These are phyloP conservation scores for Platorchestia sp. DNA, from an alignment of 1,140 invertebrate genomes.

Conservation along the genomic window DNA sequence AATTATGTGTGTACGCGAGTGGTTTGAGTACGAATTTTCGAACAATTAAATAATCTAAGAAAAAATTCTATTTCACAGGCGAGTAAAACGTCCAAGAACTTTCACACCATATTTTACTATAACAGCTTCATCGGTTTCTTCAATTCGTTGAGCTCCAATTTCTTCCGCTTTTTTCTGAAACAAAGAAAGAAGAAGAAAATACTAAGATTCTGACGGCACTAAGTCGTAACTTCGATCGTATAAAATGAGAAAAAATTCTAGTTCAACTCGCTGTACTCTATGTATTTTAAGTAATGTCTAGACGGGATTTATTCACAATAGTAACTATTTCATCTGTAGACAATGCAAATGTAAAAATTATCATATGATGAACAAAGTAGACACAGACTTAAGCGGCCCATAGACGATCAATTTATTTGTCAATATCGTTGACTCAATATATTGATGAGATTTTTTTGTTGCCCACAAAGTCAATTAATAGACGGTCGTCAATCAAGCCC, in stretches of 20 bases:
- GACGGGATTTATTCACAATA: not conserved
- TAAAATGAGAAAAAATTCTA: not conserved
- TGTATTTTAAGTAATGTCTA: not conserved
- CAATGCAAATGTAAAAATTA: not conserved
- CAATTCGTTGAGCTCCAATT: not conserved
- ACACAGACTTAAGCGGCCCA: not conserved
- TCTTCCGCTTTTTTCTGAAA: constrained; percentile 21
- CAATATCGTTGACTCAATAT: no score
- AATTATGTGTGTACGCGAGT: no score
- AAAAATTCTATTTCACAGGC: not conserved
- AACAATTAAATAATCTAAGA: not conserved
- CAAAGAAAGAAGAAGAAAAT: not conserved
- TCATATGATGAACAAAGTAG: not conserved
- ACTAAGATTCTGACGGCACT: not conserved
- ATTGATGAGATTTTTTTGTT: no score
- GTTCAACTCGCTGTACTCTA: not conserved
- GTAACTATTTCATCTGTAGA: not conserved
- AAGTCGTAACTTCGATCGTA: not conserved
- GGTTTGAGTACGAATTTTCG: no score
- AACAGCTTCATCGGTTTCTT: not conserved
- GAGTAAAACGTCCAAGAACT: not conserved
- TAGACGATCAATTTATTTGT: no score
- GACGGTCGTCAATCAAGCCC: no score
- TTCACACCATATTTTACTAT: not conserved
- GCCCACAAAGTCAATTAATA: no score